Base-by-base conservation (phyloP, 2,888 invertebrate species). In the Lasioglossum lativentre region DNA sequence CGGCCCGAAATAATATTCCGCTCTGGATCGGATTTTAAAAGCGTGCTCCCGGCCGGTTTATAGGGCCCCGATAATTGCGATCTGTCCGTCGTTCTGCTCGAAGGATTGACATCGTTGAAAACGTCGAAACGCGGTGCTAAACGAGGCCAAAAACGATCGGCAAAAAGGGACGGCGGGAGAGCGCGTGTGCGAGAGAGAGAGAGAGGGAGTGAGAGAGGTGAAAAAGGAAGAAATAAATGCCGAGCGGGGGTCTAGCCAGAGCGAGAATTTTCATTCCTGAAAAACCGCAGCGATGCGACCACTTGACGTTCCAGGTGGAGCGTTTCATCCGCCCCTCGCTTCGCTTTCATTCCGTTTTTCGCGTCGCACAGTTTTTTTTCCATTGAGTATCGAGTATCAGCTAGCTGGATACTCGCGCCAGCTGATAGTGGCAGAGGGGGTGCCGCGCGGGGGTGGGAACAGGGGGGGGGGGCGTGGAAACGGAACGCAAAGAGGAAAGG, bases 1-100 rank as follows among this genome's bases (percentile, higher is more conserved):
- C 79, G 59, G 38, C 23, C 56, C 8, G 19, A 75, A 89, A 79
- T 79, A 82, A 88, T 88, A 87, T 89, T 56, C 70, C 79, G 59
- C n/a, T 30, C 10, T 12, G 76, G 75, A 75, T 80, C 70, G 47
- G 56, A 77, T 85, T 84, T 80, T 72, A 77, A 84, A 84, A 75
- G 40, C 77, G 40, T 77, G 63, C 40, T 27, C 47, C 23, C n/a
- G 75, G 66, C 30, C 66, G 80, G 34, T 85, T 86, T 72, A 78
- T 47, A 56, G 63, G 59, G 23, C 30, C 30, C 27, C 66, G 59
- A 80, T 84, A 75, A 86, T 86, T 80, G 80, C 66, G 40, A n/a
- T n/a, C 74, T 80, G 86, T 80, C 85, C 47, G 59, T 78, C 85
- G 52, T 23, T 19, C 47, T 38, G 59, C 47, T 6, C 42, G 12